Base-by-base conservation (phyloP, 2,888 invertebrate species). In the Bursaphelenchus okinawaensis region DNA sequence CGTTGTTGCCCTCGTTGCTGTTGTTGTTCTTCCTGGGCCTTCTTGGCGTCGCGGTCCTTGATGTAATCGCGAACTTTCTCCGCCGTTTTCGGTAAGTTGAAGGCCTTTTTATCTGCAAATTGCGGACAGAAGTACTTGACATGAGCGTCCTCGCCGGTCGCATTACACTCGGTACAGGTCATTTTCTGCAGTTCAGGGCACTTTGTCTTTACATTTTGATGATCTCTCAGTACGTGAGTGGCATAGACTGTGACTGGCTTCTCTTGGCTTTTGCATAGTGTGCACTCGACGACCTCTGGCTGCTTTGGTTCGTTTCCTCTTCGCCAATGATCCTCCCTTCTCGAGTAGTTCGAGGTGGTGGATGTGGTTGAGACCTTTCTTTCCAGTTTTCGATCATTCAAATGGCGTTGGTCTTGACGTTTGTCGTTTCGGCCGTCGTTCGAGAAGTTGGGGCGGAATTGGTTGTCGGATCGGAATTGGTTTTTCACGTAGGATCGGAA, bases 101-200 rank as follows among this genome's bases (percentile, higher is more conserved):
- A 40, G 16, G 12, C 40, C 40, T 40, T 40, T 12, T 40, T n/a
- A 4, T n/a, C 40, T 16, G n/a, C 40, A 16, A 40, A 40, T 22
- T 23, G 19, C 6, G 62, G 62, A 22, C 63, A 63, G 50, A 63
- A 60, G 50, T 27, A 29, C 20, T 29, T 26, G 19, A 28, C 52
- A 27, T 63, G 63, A 24, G 63, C 63, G 51, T 63, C 40, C n/a
- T 64, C 63, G 12, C 59, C 59, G 51, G 63, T 63, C 3, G 58
- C 63, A 4, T 51, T 22, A 52, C 63, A 63, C 24, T 55, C 50
- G 12, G 16, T 23, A 40, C 60, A 59, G 16, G 9, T 16, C 12
- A 55, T 22, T 26, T 59, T 59, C 28, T 59, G 22, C n/a, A 59
- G 4, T 27, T 59, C 60, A 4, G 22, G 19, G 24, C 60, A 59